Evolutionary conservation across 2,888 invertebrate species (phyloP), one percentile per base, ranked within the genome.

Genomic region (Tethea ocularis): DNA sequence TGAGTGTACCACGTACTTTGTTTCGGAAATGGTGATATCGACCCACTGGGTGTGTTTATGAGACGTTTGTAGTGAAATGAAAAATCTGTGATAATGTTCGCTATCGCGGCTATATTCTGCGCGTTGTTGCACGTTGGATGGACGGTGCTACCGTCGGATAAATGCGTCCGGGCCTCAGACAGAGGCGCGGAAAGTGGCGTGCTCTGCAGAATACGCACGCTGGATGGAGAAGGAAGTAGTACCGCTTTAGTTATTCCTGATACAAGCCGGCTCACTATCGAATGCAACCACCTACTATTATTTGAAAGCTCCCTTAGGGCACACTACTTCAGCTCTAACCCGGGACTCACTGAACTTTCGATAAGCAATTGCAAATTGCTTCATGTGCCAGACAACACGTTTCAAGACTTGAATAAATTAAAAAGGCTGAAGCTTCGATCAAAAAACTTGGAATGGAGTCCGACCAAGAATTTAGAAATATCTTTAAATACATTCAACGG

Each of bases 361-460:
- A 94, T 98, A 75, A 95, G 94, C 75, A 95, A 96, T 73, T 98
- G 97, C 89, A 98, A 98, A 87, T 91, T 98, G 64, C 93, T 97
- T 62, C 95, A 95, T 62, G 89, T 98, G 69, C 96, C 97, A 33
- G 94, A 95, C 33, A 95, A 96, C 71, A 95, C 97, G 22, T 97
- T 98, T 83, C 95, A 96, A 76, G 97, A 97, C 36, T 93, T 98
- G 46, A 94, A 94, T 74, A 96, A 96, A 77, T 93, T 98, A 58
- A 96, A 96, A 86, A 95, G 95, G 72, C 93, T 98, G 52, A 95
- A 96, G 61, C 91, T 98, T 57, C 95, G 96, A 78, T 97, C 97
- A 20, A 95, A 95, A 82, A 98, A 98, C 87, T 94, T 94, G 22
- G 96, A 97, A 66, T 98, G 98, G 97, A 95, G 95, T 61, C 94